Percentiles rank a stretch among this genome's conserved stretches.
Conservation (phyloP, 2,113 vertebrate genomes). For the Eupsittula cactorum region DNA sequence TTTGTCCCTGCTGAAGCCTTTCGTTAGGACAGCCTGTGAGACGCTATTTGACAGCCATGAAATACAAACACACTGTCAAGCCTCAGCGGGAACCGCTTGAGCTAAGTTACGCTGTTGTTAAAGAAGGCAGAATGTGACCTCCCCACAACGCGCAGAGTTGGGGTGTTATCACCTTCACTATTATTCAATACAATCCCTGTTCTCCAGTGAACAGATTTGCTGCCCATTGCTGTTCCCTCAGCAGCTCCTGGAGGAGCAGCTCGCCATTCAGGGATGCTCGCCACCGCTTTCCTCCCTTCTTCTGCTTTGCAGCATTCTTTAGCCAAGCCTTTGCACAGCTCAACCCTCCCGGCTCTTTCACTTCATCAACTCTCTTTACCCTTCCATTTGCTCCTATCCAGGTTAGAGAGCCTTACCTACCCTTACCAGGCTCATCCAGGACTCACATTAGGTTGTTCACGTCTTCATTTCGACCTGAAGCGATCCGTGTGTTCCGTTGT, state of each 20-base stretch:
- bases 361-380: neutral
- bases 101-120: neutral
- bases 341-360: neutral
- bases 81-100: neutral
- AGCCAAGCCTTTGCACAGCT: neutral
- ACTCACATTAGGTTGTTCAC: neutral
- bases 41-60: neutral
- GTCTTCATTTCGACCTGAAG: neutral
- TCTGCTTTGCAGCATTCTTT: neutral
- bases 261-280: fast-evolving
- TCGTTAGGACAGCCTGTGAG: neutral
- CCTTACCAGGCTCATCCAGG: neutral
- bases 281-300: neutral
- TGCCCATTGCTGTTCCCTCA: neutral
- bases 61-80: neutral
- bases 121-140: neutral
- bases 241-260: neutral
- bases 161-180: neutral
- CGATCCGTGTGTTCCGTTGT: neutral
- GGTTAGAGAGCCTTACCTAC: neutral
- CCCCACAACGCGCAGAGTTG: neutral
- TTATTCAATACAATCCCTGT: neutral
- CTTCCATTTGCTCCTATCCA: neutral
- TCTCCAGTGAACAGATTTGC: neutral
- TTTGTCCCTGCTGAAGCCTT: neutral